Conservation (phyloP, 2,888 invertebrate species). For the Lampropteryx suffumata region DNA sequence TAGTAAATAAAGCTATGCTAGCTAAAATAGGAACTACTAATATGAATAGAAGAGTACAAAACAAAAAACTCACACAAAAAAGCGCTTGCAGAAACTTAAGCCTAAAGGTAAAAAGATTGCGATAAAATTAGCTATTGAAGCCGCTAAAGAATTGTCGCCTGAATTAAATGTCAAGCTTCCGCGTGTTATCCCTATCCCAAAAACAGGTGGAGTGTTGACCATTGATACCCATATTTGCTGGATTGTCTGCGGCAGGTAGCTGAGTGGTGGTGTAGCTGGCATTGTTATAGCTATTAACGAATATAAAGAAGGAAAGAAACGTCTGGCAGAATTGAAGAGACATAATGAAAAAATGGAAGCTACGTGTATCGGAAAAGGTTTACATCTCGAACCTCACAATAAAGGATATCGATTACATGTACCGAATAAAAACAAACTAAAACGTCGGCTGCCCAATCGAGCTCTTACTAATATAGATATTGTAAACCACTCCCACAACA, state of each 20-base stretch:
- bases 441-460: background rate
- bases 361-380: background rate
- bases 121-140: background rate
- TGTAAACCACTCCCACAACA: background rate
- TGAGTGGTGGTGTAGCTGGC: background rate
- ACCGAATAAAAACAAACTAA: conserved; percentile 9
- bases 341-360: conserved; percentile 1
- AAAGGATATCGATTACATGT: background rate
- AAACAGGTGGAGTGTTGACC: conserved; percentile 1
- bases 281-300: conserved; percentile 1
- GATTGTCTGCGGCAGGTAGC: conserved; percentile 1
- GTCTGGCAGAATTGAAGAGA: background rate
- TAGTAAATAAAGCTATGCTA: conserved; percentile 16
- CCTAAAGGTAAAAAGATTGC: background rate
- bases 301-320: background rate
- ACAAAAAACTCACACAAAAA: background rate
- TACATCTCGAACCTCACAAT: background rate
- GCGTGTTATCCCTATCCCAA: background rate
- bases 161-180: background rate
- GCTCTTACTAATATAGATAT: conserved; percentile 9
- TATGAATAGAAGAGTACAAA: no score
- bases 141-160: background rate
- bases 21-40: no score
- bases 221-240: conserved; percentile 4
- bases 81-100: background rate